Evolutionary conservation across 2,113 vertebrate genomes (phyloP), one percentile per base, ranked within the genome.

Genomic region (Takifugu bimaculatus): DNA sequence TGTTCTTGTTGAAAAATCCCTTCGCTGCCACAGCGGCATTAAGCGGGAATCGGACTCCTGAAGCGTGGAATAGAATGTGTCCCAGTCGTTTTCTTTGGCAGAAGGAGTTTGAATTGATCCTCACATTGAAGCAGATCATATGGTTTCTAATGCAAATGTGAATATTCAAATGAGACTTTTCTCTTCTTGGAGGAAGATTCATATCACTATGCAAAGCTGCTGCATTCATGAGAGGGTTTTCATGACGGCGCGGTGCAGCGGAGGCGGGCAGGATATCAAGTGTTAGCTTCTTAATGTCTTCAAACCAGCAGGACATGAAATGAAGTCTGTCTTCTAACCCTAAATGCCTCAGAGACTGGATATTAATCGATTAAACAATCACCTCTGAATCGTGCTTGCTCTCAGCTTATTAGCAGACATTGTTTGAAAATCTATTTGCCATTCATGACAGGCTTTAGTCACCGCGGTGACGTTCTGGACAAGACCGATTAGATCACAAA

Each of bases 351-450:
- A 12, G 32, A 48, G 73, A 58, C 57, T 59, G 67, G 70, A 78
- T 81, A 80, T 85, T 84, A 88, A 88, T 85, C 75, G 75, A 88
- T 85, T 78, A 75, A 87, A 86, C 77, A 82, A 73, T 83, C 74
- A 61, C 63, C 67, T 69, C 87, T 87, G 86, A 80, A 87, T 85
- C 87, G 90, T 79, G 65, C 85, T 64, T 65, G 71, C 83, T 77
- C 89, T 90, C 88, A 88, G 84, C 87, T 88, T 86, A 91, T 91
- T 89, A 88, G 81, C 60, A 68, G 66, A 68, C 64, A 82, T 83
- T 90, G 83, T 88, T 89, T 84, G 75, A 80, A 87, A 88, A 93
- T 92, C 83, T 85, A 83, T 82, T 90, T 86, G 84, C 88, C 85
- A 81, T 86, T 86, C 84, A 80, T 54, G 76, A 88, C 88, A 88